phyloP scores from a whole-genome alignment of 2,113 vertebrate genomes.

The Furnarius figulus region DNA sequence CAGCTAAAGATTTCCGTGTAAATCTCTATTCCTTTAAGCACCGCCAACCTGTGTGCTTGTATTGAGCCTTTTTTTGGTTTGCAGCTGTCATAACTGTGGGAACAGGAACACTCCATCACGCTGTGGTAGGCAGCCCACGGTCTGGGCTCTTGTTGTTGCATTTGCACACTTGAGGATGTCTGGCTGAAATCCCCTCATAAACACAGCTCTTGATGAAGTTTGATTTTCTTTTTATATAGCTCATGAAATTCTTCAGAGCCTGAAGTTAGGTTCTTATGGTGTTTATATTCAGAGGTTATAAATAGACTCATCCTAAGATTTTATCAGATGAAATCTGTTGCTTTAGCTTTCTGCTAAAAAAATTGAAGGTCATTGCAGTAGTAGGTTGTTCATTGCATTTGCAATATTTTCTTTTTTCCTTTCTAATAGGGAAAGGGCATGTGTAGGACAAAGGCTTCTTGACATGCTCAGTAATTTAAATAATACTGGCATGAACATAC shows the following conservation, averaged over 20 bases:
- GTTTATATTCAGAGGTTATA: conserved; percentile 11
- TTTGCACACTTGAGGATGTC: conserved; percentile 13
- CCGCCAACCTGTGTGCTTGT: conserved; percentile 21
- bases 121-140: neutral
- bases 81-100: conserved; percentile 59
- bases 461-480: neutral
- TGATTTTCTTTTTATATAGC: neutral
- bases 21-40: conserved; percentile 50
- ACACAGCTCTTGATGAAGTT: conserved; percentile 29
- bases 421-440: neutral
- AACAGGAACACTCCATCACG: conserved; percentile 5
- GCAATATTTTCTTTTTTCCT: neutral
- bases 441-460: conserved; percentile 2
- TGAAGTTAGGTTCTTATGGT: neutral
- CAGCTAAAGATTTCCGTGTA: conserved; percentile 59
- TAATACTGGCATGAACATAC: neutral
- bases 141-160: neutral
- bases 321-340: conserved; percentile 35
- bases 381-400: neutral
- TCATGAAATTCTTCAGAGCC: neutral
- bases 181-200: conserved; percentile 33
- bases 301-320: conserved; percentile 7
- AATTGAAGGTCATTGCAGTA: neutral
- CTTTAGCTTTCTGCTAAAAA: conserved; percentile 40
- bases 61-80: neutral